Evolutionary conservation across 1,140 invertebrate species (phyloP), one percentile per base, ranked within the genome.

Genomic region (Pogonus chalceus): DNA sequence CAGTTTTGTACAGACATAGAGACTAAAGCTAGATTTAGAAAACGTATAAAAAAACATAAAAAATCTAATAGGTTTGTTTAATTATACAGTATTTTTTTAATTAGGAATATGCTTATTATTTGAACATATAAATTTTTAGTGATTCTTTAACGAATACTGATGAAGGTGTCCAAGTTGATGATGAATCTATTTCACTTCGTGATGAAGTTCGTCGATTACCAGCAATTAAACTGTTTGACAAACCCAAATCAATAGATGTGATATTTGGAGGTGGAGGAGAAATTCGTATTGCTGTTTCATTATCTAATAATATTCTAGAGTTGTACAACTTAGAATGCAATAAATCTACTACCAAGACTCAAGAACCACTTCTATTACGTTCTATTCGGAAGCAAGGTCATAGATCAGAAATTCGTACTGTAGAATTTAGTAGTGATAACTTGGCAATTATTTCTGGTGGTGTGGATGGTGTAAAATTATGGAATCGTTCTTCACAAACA

Each of bases 381-480:
- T 65, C 66, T 14, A 62, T 79, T 62, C 61, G 57, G 7, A 58
- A 52, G n/a, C 71, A 76, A 24, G 95, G 94, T 1, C 96, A 99
- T 74, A 82, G 90, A 43, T 88, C 85, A 47, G 89, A 98, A 69
- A 85, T 96, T 1, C 75, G 90, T 31, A 83, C 85, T 26, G 72
- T 98, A 14, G 80, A 82, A 49, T 95, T 98, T 64, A 95, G 90
- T 67, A 91, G 90, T 20, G 94, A 98, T 69, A 90, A 88, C 66
- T 73, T 90, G 35, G 87, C 87, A 2, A 79, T 96, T 58, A 78
- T 88, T 16, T 90, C 93, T 0, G 91, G 84, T 0, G 88, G 92
- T 65, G 81, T 78, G 2, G 91, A 96, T 61, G 83, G 85, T 20
- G 73, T 96, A 2, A 97, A 97, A 77, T 75, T 97, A 35, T 98